A percentile compares a stretch with the other conserved stretches of the same genome.
These are phyloP conservation scores for Ceramica pisi DNA, from an alignment of 2,888 invertebrate genomes.

Conservation along the genomic window DNA sequence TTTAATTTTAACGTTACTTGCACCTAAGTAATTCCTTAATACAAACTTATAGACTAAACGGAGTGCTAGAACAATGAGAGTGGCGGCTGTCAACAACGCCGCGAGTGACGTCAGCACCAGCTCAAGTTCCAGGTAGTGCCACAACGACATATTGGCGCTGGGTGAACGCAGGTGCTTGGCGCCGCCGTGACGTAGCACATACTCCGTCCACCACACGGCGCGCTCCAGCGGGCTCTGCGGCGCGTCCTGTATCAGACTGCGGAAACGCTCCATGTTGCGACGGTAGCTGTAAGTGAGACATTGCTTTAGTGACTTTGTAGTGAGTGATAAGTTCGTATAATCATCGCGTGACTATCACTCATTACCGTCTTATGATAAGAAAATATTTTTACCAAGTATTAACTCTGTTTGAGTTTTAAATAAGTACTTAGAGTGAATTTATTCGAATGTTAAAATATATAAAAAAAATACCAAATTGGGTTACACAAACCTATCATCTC, in stretches of 20 bases:
- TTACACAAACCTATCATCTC: no score
- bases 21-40: neutral
- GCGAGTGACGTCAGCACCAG: slow-evolving; percentile 46
- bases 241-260: slow-evolving; percentile 45
- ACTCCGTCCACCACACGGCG: slow-evolving; percentile 79
- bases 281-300: slow-evolving; percentile 46
- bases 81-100: slow-evolving; percentile 8
- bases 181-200: slow-evolving; percentile 82
- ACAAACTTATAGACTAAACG: slow-evolving; percentile 10
- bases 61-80: slow-evolving; percentile 1
- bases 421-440: no score
- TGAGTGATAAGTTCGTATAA: no score
- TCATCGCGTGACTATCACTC: no score
- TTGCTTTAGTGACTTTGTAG: no score
- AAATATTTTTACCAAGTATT: no score
- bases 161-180: slow-evolving; percentile 80
- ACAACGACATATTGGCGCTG: slow-evolving; percentile 69
- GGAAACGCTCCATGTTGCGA: slow-evolving; percentile 36
- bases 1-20: slow-evolving; percentile 14
- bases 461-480: no score
- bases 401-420: no score
- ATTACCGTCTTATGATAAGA: no score
- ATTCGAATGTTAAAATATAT: no score
- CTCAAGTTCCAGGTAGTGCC: slow-evolving; percentile 68
- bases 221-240: slow-evolving; percentile 70